A percentile compares a stretch with the other conserved stretches of the same genome.
These are phyloP conservation scores for Phenganax subtilis DNA, from an alignment of 92 coral and sea anemone genomes.

Conservation along the genomic window DNA sequence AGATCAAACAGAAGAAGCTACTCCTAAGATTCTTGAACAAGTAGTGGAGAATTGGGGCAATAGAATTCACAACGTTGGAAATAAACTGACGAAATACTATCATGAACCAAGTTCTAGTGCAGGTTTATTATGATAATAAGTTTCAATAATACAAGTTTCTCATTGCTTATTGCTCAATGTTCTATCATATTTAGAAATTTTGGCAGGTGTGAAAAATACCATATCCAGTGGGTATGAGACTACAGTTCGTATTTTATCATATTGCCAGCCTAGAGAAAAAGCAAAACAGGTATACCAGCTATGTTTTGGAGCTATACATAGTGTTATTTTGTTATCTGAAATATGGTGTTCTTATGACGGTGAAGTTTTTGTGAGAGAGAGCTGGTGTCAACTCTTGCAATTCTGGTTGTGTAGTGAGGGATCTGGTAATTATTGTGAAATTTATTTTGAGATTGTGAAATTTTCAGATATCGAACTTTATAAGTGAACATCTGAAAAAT, in stretches of 20 bases:
- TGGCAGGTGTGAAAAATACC: conserved; percentile 53
- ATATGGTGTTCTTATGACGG: too few species aligned
- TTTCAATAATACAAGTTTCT: neutral
- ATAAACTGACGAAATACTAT: conserved; percentile 19
- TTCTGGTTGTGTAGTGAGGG: too few species aligned
- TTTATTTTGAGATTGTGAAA: neutral
- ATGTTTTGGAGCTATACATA: too few species aligned
- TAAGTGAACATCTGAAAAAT: conserved; percentile 55
- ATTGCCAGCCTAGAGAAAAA: conserved; percentile 81
- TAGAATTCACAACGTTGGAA: conserved; percentile 15
- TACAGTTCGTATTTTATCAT: conserved; percentile 65
- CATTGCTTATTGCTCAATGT: neutral
- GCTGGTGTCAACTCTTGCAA: too few species aligned
- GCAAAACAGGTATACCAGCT: conserved; percentile 52
- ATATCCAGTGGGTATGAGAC: conserved; percentile 63
- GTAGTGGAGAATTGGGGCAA: conserved; percentile 36
- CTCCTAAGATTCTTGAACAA: conserved; percentile 26
- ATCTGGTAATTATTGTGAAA: neutral
- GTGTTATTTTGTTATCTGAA: too few species aligned
- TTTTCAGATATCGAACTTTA: conserved; percentile 67
- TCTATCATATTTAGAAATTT: conserved; percentile 51
- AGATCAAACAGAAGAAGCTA: conserved; percentile 25
- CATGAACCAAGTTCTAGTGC: conserved; percentile 24
- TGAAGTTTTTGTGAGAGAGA: too few species aligned
- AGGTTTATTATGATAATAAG: neutral